These are phyloP conservation scores for Theonella swinhoei DNA, from an alignment of 37 sponge, comb jelly and placozoan species.

Conservation along the genomic window DNA sequence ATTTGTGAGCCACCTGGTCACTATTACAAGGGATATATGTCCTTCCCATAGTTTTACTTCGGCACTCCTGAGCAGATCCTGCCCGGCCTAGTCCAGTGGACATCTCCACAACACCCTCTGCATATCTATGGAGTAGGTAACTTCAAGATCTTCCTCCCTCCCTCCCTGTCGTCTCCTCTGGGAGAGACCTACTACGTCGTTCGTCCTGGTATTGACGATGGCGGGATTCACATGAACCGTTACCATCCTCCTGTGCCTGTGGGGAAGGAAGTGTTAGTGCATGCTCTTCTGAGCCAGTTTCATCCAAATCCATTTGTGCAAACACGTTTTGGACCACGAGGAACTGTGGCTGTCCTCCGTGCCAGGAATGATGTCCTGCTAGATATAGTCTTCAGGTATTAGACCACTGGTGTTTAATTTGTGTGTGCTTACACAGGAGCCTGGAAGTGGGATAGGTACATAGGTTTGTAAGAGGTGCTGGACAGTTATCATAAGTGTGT, in stretches of 20 bases:
- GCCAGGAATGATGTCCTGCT: conserved; percentile 68
- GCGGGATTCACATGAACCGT: conserved; percentile 41
- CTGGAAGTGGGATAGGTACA: background rate
- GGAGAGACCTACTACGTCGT: conserved; percentile 73
- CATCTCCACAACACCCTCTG: conserved; percentile 23
- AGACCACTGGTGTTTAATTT: background rate
- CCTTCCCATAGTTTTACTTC: conserved; percentile 22
- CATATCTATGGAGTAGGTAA: conserved; percentile 66
- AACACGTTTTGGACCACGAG: conserved; percentile 81
- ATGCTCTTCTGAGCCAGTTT: conserved; percentile 74
- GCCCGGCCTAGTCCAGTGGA: conserved; percentile 71
- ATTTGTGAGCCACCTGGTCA: no score
- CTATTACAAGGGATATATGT: no score
- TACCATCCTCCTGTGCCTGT: conserved; percentile 65
- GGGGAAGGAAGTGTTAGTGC: conserved; percentile 45
- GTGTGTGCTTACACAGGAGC: background rate
- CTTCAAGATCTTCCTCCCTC: conserved; percentile 72
- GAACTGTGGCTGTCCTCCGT: conserved; percentile 73
- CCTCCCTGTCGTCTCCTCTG: conserved; percentile 5
- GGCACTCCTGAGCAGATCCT: conserved; percentile 37
- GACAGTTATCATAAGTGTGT: no score
- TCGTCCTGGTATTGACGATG: background rate
- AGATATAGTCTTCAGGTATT: conserved; percentile 79
- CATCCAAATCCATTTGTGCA: conserved; percentile 76
- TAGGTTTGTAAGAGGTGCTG: no score